Conservation (phyloP, 2,113 vertebrate species). For the Clarias gariepinus region DNA sequence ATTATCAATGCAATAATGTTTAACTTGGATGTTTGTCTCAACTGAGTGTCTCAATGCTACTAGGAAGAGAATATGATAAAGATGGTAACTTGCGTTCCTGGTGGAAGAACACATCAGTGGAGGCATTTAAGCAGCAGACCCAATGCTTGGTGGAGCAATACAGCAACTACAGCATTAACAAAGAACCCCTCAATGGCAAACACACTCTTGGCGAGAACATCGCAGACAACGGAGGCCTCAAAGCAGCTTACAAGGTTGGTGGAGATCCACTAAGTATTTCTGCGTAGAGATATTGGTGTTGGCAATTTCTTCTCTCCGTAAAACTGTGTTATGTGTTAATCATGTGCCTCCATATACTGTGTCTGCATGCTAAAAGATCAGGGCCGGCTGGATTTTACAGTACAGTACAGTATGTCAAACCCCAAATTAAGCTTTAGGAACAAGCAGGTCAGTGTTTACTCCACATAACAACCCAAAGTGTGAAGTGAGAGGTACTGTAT, state of each 20-base stretch:
- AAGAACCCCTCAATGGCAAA: constrained; percentile 87
- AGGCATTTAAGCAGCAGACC: constrained; percentile 91
- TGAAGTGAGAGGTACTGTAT: constrained; percentile 13
- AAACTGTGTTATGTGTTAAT: neutral
- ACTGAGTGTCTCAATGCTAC: neutral
- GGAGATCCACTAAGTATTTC: neutral
- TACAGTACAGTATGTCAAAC: neutral
- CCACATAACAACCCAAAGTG: constrained; percentile 33
- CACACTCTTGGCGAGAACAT: constrained; percentile 97
- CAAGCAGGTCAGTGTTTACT: constrained; percentile 7
- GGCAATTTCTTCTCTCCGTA: too few relatives aligned
- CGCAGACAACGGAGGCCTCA: constrained; percentile 93
- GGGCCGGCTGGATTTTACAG: neutral
- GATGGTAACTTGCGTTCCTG: constrained; percentile 92
- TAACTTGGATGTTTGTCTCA: neutral
- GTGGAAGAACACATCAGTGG: constrained; percentile 95
- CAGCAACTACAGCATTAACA: constrained; percentile 85
- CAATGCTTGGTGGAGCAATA: constrained; percentile 95
- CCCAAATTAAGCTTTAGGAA: neutral
- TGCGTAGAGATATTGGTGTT: neutral
- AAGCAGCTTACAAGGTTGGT: constrained; percentile 88
- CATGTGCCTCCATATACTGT: neutral
- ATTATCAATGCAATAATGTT: neutral
- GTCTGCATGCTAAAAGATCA: neutral
- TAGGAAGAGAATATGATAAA: constrained; percentile 95